Evolutionary conservation across 2,888 invertebrate genomes (phyloP), one percentile per base, ranked within the genome.

Genomic region (Camptogramma bilineatum): DNA sequence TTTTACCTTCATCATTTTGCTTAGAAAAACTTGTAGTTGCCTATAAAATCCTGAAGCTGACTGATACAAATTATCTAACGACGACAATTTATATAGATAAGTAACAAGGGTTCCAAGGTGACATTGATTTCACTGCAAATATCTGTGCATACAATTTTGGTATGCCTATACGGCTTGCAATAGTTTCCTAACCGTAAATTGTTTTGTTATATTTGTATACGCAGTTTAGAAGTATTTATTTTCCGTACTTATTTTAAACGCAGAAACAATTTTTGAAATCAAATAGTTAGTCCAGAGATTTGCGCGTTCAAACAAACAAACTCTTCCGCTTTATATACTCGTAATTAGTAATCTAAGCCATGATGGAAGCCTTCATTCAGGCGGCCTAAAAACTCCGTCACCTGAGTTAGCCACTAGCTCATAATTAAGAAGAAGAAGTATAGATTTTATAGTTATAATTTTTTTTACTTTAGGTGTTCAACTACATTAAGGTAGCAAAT

Each of bases 51-150:
- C 63, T 66, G 54, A 56, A 53, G 44, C 60, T 48, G 53, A 77
- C 73, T 78, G 76, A 77, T 76, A 72, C 66, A 66, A 64, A 60
- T 61, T 59, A 52, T 56, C 46, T 57, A 63, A 66, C 54, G 51
- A 57, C 58, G 60, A 62, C 71, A 73, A n/a, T 76, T 78, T 75
- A 76, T 76, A 74, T 70, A 64, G 66, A 52, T 56, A 68, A 48
- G 68, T 55, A 66, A 50, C 57, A 72, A 73, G 67, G 64, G 66
- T 66, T 62, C 69, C 73, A 75, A 75, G 74, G 72, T 60, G 51
- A 74, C 56, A 59, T 66, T 67, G 70, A 70, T 77, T 77, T 74
- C 75, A 70, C 71, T 72, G 59, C 64, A 73, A 72, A 69, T 71
- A 61, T 58, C 60, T 52, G 39, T 46, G 59, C 52, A 60, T 55